Percentiles rank a stretch among this genome's conserved stretches.
Conservation (phyloP, 2,888 invertebrate genomes). For the Lasioglossum figueresi region DNA sequence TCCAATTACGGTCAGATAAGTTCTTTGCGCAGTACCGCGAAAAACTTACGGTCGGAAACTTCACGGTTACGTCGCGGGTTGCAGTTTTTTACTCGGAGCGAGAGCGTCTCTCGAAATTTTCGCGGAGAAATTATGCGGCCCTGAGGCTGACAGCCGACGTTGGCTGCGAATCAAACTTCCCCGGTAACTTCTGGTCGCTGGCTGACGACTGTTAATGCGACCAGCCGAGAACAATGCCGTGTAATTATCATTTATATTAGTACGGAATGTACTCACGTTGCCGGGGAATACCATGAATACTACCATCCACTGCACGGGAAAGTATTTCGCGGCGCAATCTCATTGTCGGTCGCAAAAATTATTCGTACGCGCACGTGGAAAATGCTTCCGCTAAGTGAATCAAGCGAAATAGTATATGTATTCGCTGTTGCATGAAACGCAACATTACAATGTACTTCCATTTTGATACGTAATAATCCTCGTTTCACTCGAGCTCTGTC, state of each 20-base stretch:
- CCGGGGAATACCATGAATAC: constrained; percentile 63
- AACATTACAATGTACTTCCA: background rate
- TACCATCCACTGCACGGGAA: background rate
- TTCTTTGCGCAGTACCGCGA: constrained; percentile 4
- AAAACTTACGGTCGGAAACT: constrained; percentile 31
- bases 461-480: background rate
- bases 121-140: constrained; percentile 47
- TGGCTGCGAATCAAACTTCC: constrained; percentile 57
- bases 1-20: constrained; percentile 43
- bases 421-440: background rate
- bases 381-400: background rate
- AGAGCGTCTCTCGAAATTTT: constrained; percentile 53
- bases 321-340: background rate
- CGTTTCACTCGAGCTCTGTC: background rate
- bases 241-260: constrained; percentile 78
- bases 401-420: background rate
- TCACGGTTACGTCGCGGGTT: constrained; percentile 20
- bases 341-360: background rate
- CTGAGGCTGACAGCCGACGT: constrained; percentile 36
- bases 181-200: constrained; percentile 54
- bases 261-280: constrained; percentile 67
- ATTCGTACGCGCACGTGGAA: background rate
- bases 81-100: constrained; percentile 32
- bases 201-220: constrained; percentile 69
- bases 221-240: constrained; percentile 68